A percentile compares a stretch with the other conserved stretches of the same genome.
phyloP scores from a whole-genome alignment of 2,888 invertebrate species.

The Papilio gigon region DNA sequence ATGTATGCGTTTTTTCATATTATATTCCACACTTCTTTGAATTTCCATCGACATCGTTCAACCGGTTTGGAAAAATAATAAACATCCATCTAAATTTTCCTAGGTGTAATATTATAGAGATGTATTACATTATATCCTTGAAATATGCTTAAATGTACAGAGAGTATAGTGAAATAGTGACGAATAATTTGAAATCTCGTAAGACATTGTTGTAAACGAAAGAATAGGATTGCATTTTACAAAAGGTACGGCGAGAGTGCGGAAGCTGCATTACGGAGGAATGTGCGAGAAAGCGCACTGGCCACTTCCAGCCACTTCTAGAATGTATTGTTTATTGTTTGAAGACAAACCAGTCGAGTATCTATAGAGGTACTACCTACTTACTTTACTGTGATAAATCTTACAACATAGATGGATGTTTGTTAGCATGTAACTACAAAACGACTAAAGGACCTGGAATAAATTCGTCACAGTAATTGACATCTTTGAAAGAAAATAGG shows the following conservation, averaged over 20 bases:
- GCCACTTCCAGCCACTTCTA: slow-evolving; percentile 4
- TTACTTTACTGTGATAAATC: background rate
- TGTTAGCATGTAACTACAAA: no score
- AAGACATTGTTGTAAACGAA: background rate
- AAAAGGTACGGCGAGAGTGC: background rate
- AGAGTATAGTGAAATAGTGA: background rate
- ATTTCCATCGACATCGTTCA: no score
- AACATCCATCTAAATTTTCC: no score
- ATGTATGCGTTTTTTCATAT: no score
- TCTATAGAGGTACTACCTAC: background rate
- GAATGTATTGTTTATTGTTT: background rate
- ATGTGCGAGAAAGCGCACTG: background rate
- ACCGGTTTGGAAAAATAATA: no score
- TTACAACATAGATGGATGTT: no score
- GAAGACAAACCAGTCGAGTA: background rate
- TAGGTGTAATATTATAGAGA: no score
- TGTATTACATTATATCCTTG: no score
- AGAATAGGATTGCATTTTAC: background rate
- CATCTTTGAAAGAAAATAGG: no score
- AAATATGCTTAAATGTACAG: background rate
- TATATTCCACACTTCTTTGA: no score
- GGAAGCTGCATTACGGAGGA: background rate
- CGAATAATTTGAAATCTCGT: background rate
- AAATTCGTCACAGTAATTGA: no score
- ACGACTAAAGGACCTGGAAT: no score